Conservation (phyloP, 2,797 vertebrate species). For the Pampus argenteus region DNA sequence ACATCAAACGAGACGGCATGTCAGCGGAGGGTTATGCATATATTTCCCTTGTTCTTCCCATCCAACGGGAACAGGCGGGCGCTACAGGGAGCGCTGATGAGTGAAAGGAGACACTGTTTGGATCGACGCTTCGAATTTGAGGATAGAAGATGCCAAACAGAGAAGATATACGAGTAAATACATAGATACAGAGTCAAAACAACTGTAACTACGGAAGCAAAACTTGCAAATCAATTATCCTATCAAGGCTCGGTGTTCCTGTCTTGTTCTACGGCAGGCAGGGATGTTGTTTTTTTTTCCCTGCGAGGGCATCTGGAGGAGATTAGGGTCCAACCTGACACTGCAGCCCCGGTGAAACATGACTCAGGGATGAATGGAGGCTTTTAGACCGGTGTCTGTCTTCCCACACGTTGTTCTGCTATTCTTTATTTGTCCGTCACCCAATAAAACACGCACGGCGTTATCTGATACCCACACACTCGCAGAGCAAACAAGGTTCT, state of each 20-base stretch:
- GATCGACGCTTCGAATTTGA: conserved; percentile 46
- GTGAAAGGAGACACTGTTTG: conserved; percentile 59
- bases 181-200: conserved; percentile 18
- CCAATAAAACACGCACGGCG: conserved; percentile 76
- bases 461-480: conserved; percentile 65
- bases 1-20: conserved; percentile 76
- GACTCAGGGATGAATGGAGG: conserved; percentile 81
- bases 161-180: conserved; percentile 22
- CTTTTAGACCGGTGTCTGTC: conserved; percentile 76
- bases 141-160: conserved; percentile 40
- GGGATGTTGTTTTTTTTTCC: conserved; percentile 63
- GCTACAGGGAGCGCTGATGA: conserved; percentile 41
- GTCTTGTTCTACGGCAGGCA: conserved; percentile 28
- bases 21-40: conserved; percentile 76
- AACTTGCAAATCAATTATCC: conserved; percentile 48
- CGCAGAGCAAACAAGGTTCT: conserved; percentile 44
- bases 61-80: conserved; percentile 66
- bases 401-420: conserved; percentile 78
- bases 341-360: conserved; percentile 79
- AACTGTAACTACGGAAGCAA: conserved; percentile 2
- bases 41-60: conserved; percentile 74
- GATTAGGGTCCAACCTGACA: conserved; percentile 81
- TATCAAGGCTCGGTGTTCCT: conserved; percentile 38
- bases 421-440: conserved; percentile 83
- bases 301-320: conserved; percentile 81